These are phyloP conservation scores for Notodromas monacha DNA, from an alignment of 2,888 invertebrate species.

Conservation along the genomic window DNA sequence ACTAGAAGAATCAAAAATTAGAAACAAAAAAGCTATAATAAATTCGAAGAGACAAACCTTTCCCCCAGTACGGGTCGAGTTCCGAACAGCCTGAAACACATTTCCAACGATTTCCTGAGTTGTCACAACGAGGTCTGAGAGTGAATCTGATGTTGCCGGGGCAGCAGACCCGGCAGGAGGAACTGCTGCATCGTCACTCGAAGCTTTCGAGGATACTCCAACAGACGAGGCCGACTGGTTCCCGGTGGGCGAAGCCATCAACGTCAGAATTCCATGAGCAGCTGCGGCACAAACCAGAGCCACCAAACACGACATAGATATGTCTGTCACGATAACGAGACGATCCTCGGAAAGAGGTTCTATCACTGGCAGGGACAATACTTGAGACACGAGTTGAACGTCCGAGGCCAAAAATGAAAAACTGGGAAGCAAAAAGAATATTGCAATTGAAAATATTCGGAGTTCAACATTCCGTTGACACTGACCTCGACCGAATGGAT, in stretches of 20 bases:
- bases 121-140: conserved; percentile 10
- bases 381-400: conserved; percentile 44
- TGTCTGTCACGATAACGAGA: conserved; percentile 39
- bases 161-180: conserved; percentile 8
- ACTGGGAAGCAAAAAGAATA: conserved; percentile 17
- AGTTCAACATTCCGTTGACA: conserved; percentile 2
- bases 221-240: no score
- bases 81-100: no score
- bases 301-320: conserved; percentile 51
- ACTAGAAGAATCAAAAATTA: conserved; percentile 19
- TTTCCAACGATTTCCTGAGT: no score
- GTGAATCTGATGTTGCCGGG: conserved; percentile 8
- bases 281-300: conserved; percentile 19
- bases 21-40: no score
- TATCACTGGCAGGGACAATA: conserved; percentile 47
- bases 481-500: conserved; percentile 28
- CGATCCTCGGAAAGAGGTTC: conserved; percentile 59
- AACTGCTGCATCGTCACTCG: no score
- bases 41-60: conserved; percentile 23
- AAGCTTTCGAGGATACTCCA: no score
- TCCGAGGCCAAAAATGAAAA: conserved; percentile 48
- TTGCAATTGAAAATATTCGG: not conserved
- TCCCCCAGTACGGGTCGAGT: conserved; percentile 54
- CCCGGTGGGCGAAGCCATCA: no score
- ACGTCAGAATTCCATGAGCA: conserved; percentile 15